A percentile compares a stretch with the other conserved stretches of the same genome.
These are phyloP conservation scores for Amyelois transitella DNA, from an alignment of 1,140 invertebrate genomes.

Conservation along the genomic window DNA sequence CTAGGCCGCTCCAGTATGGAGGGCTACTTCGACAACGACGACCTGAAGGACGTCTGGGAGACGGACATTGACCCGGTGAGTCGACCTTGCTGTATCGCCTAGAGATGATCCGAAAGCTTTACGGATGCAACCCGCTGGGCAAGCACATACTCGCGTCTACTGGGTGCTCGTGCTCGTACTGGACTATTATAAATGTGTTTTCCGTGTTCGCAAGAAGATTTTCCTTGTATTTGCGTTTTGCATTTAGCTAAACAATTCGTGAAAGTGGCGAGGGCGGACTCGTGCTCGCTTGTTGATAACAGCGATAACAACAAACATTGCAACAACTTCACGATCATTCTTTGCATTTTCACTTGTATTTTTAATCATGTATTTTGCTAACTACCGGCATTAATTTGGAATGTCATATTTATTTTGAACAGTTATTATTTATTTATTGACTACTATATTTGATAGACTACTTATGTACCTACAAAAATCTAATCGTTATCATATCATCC, in stretches of 20 bases:
- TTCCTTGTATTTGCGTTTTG: neutral
- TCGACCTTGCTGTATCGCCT: slow-evolving; percentile 57
- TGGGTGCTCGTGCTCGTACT: neutral
- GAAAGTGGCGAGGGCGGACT: slow-evolving; percentile 5
- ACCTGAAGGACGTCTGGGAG: slow-evolving; percentile 85
- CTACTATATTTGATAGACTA: too few relatives aligned
- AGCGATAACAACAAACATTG: slow-evolving; percentile 15
- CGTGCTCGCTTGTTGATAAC: slow-evolving; percentile 18
- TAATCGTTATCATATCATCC: too few relatives aligned
- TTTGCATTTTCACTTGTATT: neutral
- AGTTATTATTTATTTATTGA: too few relatives aligned
- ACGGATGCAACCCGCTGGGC: slow-evolving; percentile 3
- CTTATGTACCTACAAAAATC: too few relatives aligned
- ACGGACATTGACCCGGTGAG: slow-evolving; percentile 85
- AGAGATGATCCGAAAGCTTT: slow-evolving; percentile 22
- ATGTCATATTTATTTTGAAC: neutral
- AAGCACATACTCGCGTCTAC: neutral
- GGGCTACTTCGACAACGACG: slow-evolving; percentile 82
- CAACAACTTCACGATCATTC: neutral
- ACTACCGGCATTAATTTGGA: slow-evolving; percentile 17
- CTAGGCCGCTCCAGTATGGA: slow-evolving; percentile 74
- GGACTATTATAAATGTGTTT: neutral
- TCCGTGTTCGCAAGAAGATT: neutral
- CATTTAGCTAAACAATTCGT: neutral
- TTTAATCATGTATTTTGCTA: slow-evolving; percentile 16